These are phyloP conservation scores for Drosophila pandora DNA, from an alignment of 1,140 invertebrate species.

Conservation along the genomic window DNA sequence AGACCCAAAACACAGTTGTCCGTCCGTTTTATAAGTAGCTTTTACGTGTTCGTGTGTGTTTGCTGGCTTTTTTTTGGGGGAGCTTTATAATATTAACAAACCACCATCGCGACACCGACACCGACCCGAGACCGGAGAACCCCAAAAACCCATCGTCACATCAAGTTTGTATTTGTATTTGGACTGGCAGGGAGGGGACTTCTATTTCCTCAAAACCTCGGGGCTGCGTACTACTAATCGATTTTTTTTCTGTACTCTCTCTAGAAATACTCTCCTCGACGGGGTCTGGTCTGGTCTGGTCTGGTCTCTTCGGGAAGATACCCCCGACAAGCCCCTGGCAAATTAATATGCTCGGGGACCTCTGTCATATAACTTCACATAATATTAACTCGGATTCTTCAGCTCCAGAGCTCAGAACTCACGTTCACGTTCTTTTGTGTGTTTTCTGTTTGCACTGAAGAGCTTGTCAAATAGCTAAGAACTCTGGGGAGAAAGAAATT, in stretches of 20 bases:
- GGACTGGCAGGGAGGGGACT: slow-evolving; percentile 25
- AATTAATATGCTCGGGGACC: slow-evolving; percentile 53
- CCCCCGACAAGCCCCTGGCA: slow-evolving; percentile 22
- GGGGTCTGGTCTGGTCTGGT: too few relatives aligned
- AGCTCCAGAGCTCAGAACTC: slow-evolving; percentile 42
- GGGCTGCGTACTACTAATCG: slow-evolving; percentile 63
- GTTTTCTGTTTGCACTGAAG: slow-evolving; percentile 39
- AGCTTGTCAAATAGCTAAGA: slow-evolving; percentile 66
- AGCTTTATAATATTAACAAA: slow-evolving; percentile 63
- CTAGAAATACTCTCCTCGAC: slow-evolving; percentile 7
- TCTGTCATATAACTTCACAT: slow-evolving; percentile 40
- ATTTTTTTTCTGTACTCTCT: slow-evolving; percentile 52
- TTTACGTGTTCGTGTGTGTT: slow-evolving; percentile 31
- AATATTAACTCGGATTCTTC: slow-evolving; percentile 40
- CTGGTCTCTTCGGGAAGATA: slow-evolving; percentile 27
- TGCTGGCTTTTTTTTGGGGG: slow-evolving; percentile 39
- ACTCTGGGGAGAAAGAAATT: slow-evolving; percentile 30
- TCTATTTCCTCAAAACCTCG: slow-evolving; percentile 13
- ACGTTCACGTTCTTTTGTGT: slow-evolving; percentile 49
- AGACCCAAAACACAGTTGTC: slow-evolving; percentile 69
- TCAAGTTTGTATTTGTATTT: slow-evolving; percentile 37
- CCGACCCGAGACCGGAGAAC: background rate
- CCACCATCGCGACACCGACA: background rate
- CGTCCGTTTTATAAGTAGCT: slow-evolving; percentile 70
- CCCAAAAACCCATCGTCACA: background rate